Base-by-base conservation (phyloP, 2,888 invertebrate genomes). In the Rotaria macrura region DNA sequence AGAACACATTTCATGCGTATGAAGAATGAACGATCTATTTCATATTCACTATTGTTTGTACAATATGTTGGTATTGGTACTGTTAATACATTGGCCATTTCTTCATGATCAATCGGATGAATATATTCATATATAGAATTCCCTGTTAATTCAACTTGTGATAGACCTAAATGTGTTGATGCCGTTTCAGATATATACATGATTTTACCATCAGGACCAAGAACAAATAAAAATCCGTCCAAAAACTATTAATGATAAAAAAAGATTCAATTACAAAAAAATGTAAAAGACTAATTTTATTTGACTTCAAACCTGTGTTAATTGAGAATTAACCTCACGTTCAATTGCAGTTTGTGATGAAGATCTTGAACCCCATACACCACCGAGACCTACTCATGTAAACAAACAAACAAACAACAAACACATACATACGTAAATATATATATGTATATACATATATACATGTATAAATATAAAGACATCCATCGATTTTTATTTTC, bases 171-270 rank as follows among this genome's bases (percentile, higher is more conserved):
- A 90, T 97, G 97, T 85, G 96, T 96, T 17, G 97, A 96, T 0
- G 97, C 97, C 0, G 97, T 97, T 92, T 98, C 98, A 85, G 96
- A 96, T 90, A 97, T 97, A 92, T 98, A 98, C 96, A 98, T 96
- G 89, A 98, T 97, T 93, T 97, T 98, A 84, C 97, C 98, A 90
- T 97, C 96, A 0, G 96, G 96, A 0, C 96, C 96, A 84, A 97
- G 95, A 6, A 98, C 96, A 92, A 98, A 97, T 89, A 97, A 95
- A 92, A 97, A 97, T 0, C 97, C 97, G 90, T 97, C 97, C 89
- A 98, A 92, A 23, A 97, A 96, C 93, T 94, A 49, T 17, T 9
- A 12, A 49, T 17, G 17, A 49, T 12, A 49, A 9, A 49, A 43
- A 34, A n/a, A n/a, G n/a, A n/a, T n/a, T 91, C 40, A 88, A 89